A percentile compares a stretch with the other conserved stretches of the same genome.
phyloP scores from a whole-genome alignment of 2,113 vertebrate genomes.

The Stictonetta naevosa region DNA sequence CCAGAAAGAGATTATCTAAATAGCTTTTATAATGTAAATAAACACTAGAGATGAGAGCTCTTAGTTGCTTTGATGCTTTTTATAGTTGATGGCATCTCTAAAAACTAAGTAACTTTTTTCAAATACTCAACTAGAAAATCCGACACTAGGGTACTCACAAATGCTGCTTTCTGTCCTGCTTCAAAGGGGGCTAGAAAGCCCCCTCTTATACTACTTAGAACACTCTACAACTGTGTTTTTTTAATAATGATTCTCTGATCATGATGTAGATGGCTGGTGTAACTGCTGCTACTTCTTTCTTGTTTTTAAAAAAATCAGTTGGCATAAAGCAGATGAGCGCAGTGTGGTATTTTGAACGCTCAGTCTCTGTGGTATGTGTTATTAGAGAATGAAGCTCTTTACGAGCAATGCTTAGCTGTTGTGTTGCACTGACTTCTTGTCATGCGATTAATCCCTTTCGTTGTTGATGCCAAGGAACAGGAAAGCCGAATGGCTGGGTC shows the following conservation, averaged over 20 bases:
- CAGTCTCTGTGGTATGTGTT: rapidly evolving
- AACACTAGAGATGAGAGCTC: no score
- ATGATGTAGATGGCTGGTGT: neutral
- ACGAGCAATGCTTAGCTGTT: rapidly evolving
- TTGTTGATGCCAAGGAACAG: neutral
- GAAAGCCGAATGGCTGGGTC: no score
- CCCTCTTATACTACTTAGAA: neutral
- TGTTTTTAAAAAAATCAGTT: neutral
- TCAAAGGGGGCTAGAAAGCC: neutral
- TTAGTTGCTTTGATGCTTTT: neutral
- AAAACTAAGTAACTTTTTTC: neutral
- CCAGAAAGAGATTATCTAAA: no score
- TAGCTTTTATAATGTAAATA: no score
- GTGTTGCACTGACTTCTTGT: neutral
- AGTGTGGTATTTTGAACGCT: neutral
- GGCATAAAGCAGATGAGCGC: neutral
- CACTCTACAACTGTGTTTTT: no score
- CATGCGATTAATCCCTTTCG: rapidly evolving
- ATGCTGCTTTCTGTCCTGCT: neutral
- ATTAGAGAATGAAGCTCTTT: rapidly evolving
- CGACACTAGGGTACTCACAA: rapidly evolving
- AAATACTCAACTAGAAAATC: neutral
- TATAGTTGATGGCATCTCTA: rapidly evolving
- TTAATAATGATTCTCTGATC: neutral
- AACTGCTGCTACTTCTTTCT: neutral